Evolutionary conservation across 2,113 vertebrate genomes (phyloP), one percentile per base, ranked within the genome.

Genomic region (Lathamus discolor): DNA sequence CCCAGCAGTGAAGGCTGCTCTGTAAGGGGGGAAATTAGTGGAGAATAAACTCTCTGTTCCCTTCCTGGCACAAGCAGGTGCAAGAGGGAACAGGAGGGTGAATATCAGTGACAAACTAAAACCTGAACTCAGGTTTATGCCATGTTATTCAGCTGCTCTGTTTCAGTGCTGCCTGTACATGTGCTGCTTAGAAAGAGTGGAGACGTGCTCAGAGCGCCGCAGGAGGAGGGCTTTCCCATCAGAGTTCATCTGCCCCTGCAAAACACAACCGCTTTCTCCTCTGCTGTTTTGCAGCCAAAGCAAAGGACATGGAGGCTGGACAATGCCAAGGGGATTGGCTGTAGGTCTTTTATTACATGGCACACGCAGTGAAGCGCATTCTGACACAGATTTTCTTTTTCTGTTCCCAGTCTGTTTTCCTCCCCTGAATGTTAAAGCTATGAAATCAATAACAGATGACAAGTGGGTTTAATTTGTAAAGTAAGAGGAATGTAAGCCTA

Each of bases 401-500:
- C 37, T 83, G 9, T 68, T 37, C 23, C 1, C 10, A 31, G 29
- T 51, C 72, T 90, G 66, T 83, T 92, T 93, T 96, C 37, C 70
- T 92, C 79, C 64, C 39, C 64, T 13, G 5, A 91, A 79, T 62
- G 70, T 55, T 77, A 94, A 85, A 80, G 55, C 51, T 74, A n/a
- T 76, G 68, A 93, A 95, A 95, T 93, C 92, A 96, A n/a, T 92
- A 93, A 68, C 62, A 90, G 46, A 96, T 84, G 83, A 86, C 75
- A 84, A 87, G 69, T 37, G 67, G 80, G 84, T 96, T 86, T 95
- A 95, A 97, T 96, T 76, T 84, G 62, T 94, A 85, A 74, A 93
- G 96, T 86, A 93, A 95, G 73, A 96, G 94, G 86, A 92, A 90
- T 76, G 52, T 61, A 68, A 75, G 54, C 64, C 91, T 91, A 92